Evolutionary conservation across 2,113 vertebrate species (phyloP).

Genomic region (Lanius ludovicianus): DNA sequence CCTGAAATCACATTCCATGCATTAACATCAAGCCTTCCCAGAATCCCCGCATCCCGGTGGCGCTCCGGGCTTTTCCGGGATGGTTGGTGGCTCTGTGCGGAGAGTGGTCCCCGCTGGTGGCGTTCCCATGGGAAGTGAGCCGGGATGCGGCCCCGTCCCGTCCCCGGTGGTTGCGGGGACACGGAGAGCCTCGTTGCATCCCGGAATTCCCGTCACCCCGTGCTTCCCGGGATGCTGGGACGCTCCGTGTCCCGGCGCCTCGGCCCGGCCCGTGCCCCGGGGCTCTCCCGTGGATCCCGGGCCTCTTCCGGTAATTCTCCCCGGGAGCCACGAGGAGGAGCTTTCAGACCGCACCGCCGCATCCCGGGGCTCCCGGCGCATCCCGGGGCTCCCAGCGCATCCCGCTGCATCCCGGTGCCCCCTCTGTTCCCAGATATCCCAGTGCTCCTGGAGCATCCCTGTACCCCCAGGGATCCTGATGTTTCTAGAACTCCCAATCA

Average conservation of each 20-base stretch:
- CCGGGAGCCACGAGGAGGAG: slow-evolving; percentile 57
- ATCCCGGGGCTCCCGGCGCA: background rate
- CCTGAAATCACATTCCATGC: slow-evolving; percentile 24
- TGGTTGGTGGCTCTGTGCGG: background rate
- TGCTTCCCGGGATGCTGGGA: background rate
- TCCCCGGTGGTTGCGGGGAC: background rate
- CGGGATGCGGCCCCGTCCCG: background rate
- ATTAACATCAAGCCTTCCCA: background rate
- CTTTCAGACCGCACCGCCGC: slow-evolving; percentile 21
- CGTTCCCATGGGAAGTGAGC: accelerated
- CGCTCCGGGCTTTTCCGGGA: background rate
- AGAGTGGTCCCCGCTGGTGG: background rate
- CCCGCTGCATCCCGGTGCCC: background rate
- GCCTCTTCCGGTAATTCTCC: slow-evolving; percentile 12
- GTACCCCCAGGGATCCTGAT: background rate
- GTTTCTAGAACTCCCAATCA: background rate
- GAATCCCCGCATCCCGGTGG: background rate
- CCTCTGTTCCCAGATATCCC: background rate
- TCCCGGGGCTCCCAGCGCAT: background rate
- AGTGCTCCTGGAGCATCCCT: background rate
- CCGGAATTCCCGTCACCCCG: accelerated
- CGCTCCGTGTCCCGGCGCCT: background rate
- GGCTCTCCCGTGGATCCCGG: background rate
- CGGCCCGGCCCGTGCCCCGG: background rate
- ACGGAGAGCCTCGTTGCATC: accelerated